These are phyloP conservation scores for Pangasius krempfi DNA, from an alignment of 2,797 vertebrate genomes.

Conservation along the genomic window DNA sequence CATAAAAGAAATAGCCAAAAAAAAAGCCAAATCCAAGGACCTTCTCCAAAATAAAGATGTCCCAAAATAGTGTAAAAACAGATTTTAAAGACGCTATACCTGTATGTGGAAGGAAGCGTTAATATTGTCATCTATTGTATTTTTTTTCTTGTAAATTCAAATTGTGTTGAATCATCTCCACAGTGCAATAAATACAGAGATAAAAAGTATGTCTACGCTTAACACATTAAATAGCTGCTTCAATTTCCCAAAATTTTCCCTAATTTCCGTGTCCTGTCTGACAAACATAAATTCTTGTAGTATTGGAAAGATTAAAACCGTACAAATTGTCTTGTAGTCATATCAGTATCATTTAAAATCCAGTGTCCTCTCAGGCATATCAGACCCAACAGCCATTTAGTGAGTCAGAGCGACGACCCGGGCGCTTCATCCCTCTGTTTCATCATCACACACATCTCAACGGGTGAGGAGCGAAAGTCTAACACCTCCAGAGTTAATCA, in stretches of 20 bases:
- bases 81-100: neutral
- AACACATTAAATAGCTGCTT: neutral
- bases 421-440: slow-evolving; percentile 21
- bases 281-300: neutral
- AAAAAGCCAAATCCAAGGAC: neutral
- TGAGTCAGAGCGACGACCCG: slow-evolving; percentile 1
- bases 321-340: neutral
- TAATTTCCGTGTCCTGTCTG: neutral
- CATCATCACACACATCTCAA: slow-evolving; percentile 40
- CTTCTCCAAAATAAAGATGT: neutral
- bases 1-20: neutral
- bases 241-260: neutral
- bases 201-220: neutral
- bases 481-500: slow-evolving; percentile 31
- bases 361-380: slow-evolving; percentile 7
- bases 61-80: neutral
- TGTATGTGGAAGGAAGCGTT: neutral
- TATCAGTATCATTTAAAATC: neutral
- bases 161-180: neutral
- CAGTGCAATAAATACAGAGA: neutral
- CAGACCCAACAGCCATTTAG: slow-evolving; percentile 39
- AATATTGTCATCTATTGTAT: neutral
- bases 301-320: neutral
- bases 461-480: slow-evolving; percentile 34
- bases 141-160: neutral